Evolutionary conservation across 2,888 invertebrate species (phyloP), one percentile per base, ranked within the genome.

Genomic region (Megastigmus dorsalis): DNA sequence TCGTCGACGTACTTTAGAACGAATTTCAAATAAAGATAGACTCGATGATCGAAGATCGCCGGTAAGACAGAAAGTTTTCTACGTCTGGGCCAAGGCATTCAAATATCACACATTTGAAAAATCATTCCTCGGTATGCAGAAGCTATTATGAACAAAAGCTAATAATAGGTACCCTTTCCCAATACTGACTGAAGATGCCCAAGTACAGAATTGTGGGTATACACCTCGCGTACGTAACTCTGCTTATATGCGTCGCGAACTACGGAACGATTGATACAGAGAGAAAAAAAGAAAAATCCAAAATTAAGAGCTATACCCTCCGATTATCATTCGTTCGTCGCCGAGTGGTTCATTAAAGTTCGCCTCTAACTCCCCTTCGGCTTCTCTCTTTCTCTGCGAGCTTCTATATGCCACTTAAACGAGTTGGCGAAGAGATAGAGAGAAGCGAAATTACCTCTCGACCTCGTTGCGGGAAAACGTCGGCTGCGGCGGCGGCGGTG

Each of bases 101-200:
- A n/a, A 18, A 67, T 67, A 57, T 67, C 67, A 67, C 67, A 57
- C 67, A 28, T 66, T 41, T n/a, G n/a, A 36, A 45, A 36, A 33
- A 67, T 67, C 45, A 67, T 36, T 54, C 41, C 18, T 67, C 43
- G 67, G n/a, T n/a, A 33, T 28, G 38, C 26, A 45, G 33, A 43
- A 66, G 54, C 43, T n/a, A n/a, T n/a, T n/a, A n/a, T n/a, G n/a
- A n/a, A n/a, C n/a, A n/a, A n/a, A n/a, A n/a, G n/a, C n/a, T n/a
- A n/a, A n/a, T n/a, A n/a, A n/a, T n/a, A n/a, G n/a, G n/a, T n/a
- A n/a, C n/a, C n/a, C 18, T 18, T 60, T n/a, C 9, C 26, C 9
- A n/a, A 7, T 26, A n/a, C 15, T n/a, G 5, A 59, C 15, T 7
- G 15, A 26, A 59, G 13, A 38, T 10, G 7, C 26, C 10, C 9